Evolutionary conservation across 2,113 vertebrate genomes (phyloP), one percentile per base, ranked within the genome.

Genomic region (Lycocorax pyrrhopterus): DNA sequence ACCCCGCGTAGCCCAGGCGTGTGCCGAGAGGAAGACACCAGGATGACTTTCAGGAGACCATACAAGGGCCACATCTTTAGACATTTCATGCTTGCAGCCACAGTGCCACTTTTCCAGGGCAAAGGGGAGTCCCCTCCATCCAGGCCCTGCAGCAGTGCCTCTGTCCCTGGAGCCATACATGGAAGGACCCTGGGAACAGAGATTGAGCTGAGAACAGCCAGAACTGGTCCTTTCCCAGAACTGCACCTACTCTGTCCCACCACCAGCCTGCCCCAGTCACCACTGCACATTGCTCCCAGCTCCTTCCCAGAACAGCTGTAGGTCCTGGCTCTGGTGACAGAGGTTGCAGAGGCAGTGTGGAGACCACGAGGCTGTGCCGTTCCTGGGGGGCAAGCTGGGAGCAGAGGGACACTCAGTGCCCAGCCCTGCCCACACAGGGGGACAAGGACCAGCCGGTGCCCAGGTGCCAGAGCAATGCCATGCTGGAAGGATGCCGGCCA

Each of bases 281-380:
- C n/a, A 37, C 14, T 1, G 4, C 25, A 52, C 46, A 56, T 12
- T 0, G 4, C 19, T 56, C 13, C 49, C 75, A 83, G 39, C 10
- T 41, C 47, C n/a, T 84, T 80, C 27, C 59, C 59, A 49, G 51
- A 74, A 22, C 16, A 94, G 51, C 63, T 35, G 6, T 8, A 66
- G 6, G 51, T 86, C 18, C 13, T 80, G 63, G 53, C 15, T 6
- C 1, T 33, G 32, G 20, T 17, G 60, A n/a, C 59, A 92, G 46
- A 67, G 64, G 53, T 30, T 22, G 1, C 26, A 58, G 63, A 84
- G 12, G 19, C 33, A 12, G 14, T 2, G 6, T 22, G 49, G 68
- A 46, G 21, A 37, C 19, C 44, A 62, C 0, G 0, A 51, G n/a
- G 69, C 73, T 71, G 41, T 39, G n/a, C 25, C 6, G 0, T 29